These are phyloP conservation scores for Crotalus horridus DNA, from an alignment of 2,113 vertebrate species.

Conservation along the genomic window DNA sequence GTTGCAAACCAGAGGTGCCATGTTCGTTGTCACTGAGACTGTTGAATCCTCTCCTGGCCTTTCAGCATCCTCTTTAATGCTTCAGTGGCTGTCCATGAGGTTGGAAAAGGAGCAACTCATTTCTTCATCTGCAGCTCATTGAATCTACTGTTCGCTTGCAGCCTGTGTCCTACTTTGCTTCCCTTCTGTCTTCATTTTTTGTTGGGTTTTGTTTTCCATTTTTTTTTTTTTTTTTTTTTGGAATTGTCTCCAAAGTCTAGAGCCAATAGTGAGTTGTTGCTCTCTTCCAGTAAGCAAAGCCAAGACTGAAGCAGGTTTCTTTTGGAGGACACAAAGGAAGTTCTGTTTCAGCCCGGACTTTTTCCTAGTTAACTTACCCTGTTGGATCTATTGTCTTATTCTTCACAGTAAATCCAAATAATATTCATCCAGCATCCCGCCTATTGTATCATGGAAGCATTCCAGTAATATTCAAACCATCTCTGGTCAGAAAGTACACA, in stretches of 20 bases:
- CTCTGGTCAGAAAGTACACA: neutral
- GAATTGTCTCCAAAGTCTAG: neutral
- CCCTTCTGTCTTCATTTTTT: neutral
- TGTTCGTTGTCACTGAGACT: neutral
- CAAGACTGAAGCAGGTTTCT: neutral
- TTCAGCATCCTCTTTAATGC: neutral
- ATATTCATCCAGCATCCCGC: neutral
- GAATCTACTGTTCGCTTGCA: neutral
- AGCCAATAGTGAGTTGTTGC: neutral
- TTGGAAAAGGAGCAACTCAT: neutral
- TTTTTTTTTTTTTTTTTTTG: too few species aligned
- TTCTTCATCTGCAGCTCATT: neutral
- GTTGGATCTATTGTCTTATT: neutral
- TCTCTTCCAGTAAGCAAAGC: neutral
- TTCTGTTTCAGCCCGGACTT: neutral
- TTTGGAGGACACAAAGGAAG: neutral
- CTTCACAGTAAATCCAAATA: neutral
- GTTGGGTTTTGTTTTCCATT: too few species aligned
- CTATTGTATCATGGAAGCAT: neutral
- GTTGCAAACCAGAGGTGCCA: neutral
- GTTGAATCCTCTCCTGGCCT: neutral
- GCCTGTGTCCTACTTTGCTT: neutral
- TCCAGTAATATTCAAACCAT: neutral
- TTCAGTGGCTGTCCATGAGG: neutral
- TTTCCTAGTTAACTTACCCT: neutral